phyloP scores from a whole-genome alignment of 30 jellyfish, hydroid and myxozoan species.

The Rhopilema esculentum region DNA sequence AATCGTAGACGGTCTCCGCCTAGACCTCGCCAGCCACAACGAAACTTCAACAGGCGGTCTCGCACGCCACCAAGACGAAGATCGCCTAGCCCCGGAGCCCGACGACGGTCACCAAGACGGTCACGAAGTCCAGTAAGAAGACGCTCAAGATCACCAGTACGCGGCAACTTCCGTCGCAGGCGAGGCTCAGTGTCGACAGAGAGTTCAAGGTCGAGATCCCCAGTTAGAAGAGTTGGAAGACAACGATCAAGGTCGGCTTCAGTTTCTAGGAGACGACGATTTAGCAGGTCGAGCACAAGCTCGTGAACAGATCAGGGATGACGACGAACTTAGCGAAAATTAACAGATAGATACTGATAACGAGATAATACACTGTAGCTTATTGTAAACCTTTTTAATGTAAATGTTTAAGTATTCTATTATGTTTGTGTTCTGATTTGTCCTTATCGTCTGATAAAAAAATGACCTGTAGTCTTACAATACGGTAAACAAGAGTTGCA shows the following conservation, averaged over 20 bases:
- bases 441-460: no score
- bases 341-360: background rate
- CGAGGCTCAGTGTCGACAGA: slow-evolving; percentile 83
- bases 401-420: background rate
- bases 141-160: slow-evolving; percentile 81
- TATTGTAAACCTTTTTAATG: background rate
- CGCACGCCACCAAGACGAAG: slow-evolving; percentile 64
- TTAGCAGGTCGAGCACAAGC: slow-evolving; percentile 90
- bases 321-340: background rate
- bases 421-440: background rate
- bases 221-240: slow-evolving; percentile 66
- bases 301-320: slow-evolving; percentile 37
- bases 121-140: slow-evolving; percentile 64
- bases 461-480: no score
- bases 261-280: slow-evolving; percentile 82
- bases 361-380: background rate
- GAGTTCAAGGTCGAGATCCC: slow-evolving; percentile 74
- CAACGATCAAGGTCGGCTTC: slow-evolving; percentile 84
- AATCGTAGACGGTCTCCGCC: slow-evolving; percentile 81
- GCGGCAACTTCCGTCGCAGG: slow-evolving; percentile 78
- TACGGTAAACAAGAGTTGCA: no score
- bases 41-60: slow-evolving; percentile 53
- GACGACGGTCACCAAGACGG: slow-evolving; percentile 74
- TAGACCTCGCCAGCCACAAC: slow-evolving; percentile 63
- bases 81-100: slow-evolving; percentile 25